These are phyloP conservation scores for Arnoldichthys spilopterus DNA, from an alignment of 2,797 vertebrate species.

Conservation along the genomic window DNA sequence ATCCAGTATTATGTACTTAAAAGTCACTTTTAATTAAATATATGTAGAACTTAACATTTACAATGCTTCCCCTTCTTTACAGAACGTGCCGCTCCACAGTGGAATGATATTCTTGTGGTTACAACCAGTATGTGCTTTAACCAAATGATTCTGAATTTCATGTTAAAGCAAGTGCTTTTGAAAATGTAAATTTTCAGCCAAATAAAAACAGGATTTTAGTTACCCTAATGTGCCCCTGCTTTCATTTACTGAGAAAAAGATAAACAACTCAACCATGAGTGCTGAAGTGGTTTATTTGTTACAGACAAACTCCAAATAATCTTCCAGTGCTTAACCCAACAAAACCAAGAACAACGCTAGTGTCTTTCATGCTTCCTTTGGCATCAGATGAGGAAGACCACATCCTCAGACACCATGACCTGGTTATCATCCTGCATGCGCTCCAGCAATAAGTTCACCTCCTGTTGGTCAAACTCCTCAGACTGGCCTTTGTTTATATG, in stretches of 20 bases:
- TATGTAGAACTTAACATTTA: no score
- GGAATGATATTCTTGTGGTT: neutral
- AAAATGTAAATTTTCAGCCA: neutral
- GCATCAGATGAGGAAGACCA: conserved; percentile 71
- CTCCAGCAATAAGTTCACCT: conserved; percentile 65
- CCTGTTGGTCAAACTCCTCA: conserved; percentile 61
- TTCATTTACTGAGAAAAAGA: neutral
- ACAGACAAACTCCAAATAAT: neutral
- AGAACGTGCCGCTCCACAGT: neutral
- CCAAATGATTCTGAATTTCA: neutral
- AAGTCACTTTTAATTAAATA: no score
- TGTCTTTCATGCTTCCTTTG: neutral
- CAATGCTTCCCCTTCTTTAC: neutral
- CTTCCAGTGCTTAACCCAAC: neutral
- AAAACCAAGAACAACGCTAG: neutral
- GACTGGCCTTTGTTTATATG: conserved; percentile 64
- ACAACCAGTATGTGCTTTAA: neutral
- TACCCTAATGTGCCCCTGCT: neutral
- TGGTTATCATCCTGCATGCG: conserved; percentile 75
- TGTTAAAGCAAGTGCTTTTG: neutral
- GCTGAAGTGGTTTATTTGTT: conserved; percentile 28
- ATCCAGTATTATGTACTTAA: neutral
- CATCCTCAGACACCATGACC: conserved; percentile 74
- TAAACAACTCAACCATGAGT: neutral
- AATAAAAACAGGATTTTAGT: neutral